A percentile compares a stretch with the other conserved stretches of the same genome.
Evolutionary conservation across 2,797 vertebrate species (phyloP).

Genomic region (Falco cherrug): DNA sequence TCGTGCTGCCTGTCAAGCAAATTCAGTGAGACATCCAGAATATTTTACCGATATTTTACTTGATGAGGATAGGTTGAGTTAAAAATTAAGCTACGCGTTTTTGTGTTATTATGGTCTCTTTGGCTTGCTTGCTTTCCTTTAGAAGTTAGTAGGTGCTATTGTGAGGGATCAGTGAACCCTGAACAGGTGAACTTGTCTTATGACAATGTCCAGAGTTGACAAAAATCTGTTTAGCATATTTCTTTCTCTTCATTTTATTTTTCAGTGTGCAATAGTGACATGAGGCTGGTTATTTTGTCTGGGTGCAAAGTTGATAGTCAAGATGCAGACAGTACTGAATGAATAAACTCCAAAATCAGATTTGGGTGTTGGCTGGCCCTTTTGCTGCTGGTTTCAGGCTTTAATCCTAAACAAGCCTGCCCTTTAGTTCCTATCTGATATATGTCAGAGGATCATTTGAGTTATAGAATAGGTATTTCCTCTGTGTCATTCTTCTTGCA

Average conservation of each 20-base stretch:
- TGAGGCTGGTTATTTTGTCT: background rate
- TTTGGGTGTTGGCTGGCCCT: background rate
- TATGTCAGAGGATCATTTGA: background rate
- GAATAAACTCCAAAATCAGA: background rate
- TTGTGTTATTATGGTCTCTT: background rate
- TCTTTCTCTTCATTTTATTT: background rate
- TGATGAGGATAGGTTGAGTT: background rate
- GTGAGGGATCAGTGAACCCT: background rate
- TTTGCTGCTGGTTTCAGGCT: background rate
- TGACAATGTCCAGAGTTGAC: background rate
- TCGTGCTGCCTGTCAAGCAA: background rate
- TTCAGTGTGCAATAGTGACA: background rate
- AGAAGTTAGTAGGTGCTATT: background rate
- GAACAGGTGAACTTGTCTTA: background rate
- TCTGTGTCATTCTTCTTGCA: background rate
- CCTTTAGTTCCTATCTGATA: background rate
- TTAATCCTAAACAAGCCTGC: conserved; percentile 2
- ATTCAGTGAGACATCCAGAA: background rate
- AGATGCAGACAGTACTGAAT: background rate
- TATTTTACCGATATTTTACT: background rate
- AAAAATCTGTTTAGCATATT: background rate
- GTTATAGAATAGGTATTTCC: background rate
- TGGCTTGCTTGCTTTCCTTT: background rate
- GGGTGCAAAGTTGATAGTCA: background rate
- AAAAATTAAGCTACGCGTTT: background rate